Conservation (phyloP, 1,140 invertebrate species). For the Drosophila leontia region DNA sequence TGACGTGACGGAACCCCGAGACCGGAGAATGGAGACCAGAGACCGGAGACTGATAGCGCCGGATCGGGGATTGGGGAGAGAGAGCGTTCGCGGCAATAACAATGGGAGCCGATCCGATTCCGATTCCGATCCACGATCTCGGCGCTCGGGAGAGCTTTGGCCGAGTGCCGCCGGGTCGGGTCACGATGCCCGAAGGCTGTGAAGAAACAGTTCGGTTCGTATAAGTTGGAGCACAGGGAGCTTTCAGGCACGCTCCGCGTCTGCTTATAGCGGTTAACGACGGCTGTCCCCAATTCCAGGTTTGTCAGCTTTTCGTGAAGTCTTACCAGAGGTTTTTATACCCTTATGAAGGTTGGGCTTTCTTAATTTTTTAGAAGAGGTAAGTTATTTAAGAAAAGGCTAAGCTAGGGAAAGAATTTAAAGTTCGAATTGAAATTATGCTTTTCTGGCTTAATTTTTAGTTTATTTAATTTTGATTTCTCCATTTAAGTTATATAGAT, state of each 20-base stretch:
- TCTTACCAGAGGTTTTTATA: not conserved
- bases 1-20: slow-evolving; percentile 9
- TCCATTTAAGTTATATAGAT: too few relatives aligned
- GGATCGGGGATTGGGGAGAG: slow-evolving; percentile 6
- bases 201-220: slow-evolving; percentile 10
- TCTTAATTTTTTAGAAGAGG: not conserved
- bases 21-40: slow-evolving; percentile 21
- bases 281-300: slow-evolving; percentile 30
- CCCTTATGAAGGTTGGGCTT: not conserved
- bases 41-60: slow-evolving; percentile 9
- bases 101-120: slow-evolving; percentile 25
- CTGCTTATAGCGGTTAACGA: slow-evolving; percentile 20
- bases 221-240: slow-evolving; percentile 24
- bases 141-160: slow-evolving; percentile 58
- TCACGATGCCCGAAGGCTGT: slow-evolving; percentile 59
- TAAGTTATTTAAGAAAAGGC: not conserved
- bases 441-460: too few relatives aligned
- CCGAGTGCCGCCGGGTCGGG: slow-evolving; percentile 44
- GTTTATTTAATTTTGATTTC: too few relatives aligned
- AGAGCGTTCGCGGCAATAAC: slow-evolving; percentile 33
- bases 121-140: slow-evolving; percentile 25
- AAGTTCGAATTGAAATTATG: too few relatives aligned
- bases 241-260: slow-evolving; percentile 16
- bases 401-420: too few relatives aligned
- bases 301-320: slow-evolving; percentile 13